Evolutionary conservation across 2,888 invertebrate genomes (phyloP), one percentile per base, ranked within the genome.

Genomic region (Cerastoderma edule): DNA sequence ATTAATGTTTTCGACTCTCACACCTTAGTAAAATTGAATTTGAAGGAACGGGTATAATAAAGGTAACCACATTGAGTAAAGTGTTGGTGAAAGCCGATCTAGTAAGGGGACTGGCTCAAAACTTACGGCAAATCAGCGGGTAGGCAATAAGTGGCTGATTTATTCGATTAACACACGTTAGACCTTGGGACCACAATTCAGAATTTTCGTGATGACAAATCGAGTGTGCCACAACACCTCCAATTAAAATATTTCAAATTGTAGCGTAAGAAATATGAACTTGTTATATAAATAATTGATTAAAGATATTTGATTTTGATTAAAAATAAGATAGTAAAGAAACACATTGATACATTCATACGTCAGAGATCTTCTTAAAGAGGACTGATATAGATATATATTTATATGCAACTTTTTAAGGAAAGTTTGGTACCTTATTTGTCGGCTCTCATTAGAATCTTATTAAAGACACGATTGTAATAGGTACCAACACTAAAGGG

Each of bases 101-200:
- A 60, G 39, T 60, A 24, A 24, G 8, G 60, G 60, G 60, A 24
- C 39, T 33, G 56, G 1, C 27, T 60, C 22, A 39, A 60, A 33
- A n/a, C 39, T 24, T 33, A 39, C 60, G 33, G 24, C 60, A 60
- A 39, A 60, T 33, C 57, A 39, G 22, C 39, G 19, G 39, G 27
- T 56, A 32, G 22, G n/a, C n/a, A 60, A 60, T 39, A 4, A 60
- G 60, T 33, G 39, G 35, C 27, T 60, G 60, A 60, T 60, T 60
- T 60, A 60, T 60, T 39, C 39, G 60, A 60, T 39, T 39, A 60
- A 39, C 35, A 60, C 60, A 60, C 60, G 60, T 24, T n/a, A 22
- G 33, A 60, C 60, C 39, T 60, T 60, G 60, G 60, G 39, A 60
- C 60, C 35, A 60, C 60, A 32, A 33, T 57, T 57, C n/a, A 32